A percentile compares a stretch with the other conserved stretches of the same genome.
These are phyloP conservation scores for Branchipolynoe longqiensis DNA, from an alignment of 2,888 invertebrate genomes.

Conservation along the genomic window DNA sequence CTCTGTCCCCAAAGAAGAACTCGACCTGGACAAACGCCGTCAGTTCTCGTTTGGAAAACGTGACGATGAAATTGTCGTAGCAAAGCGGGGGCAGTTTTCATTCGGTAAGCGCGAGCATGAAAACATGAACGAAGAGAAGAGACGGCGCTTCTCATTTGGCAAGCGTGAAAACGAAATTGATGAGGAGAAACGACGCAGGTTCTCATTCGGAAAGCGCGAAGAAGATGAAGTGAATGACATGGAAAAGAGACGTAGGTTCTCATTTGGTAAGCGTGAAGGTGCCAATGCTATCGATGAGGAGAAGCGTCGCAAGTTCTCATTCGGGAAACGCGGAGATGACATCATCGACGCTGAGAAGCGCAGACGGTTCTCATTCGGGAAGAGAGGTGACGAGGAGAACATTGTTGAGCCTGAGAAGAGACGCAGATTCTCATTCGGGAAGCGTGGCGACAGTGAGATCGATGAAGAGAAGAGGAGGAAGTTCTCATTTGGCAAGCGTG, in stretches of 20 bases:
- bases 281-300: slow-evolving; percentile 41
- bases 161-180: slow-evolving; percentile 30
- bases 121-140: slow-evolving; percentile 37
- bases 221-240: slow-evolving; percentile 3
- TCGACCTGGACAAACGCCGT: slow-evolving; percentile 21
- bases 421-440: slow-evolving; percentile 35
- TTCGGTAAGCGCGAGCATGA: slow-evolving; percentile 44
- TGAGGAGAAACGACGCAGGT: slow-evolving; percentile 15
- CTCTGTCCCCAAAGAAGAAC: not conserved
- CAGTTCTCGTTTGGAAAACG: slow-evolving; percentile 46
- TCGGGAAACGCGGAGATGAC: slow-evolving; percentile 6
- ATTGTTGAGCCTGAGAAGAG: slow-evolving; percentile 42
- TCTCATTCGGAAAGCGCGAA: slow-evolving; percentile 30
- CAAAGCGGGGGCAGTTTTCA: slow-evolving; percentile 30
- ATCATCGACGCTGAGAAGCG: slow-evolving; percentile 20
- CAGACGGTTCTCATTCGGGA: slow-evolving; percentile 36
- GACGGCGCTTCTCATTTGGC: slow-evolving; percentile 33
- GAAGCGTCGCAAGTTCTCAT: slow-evolving; percentile 30
- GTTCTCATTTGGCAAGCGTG: slow-evolving; percentile 29
- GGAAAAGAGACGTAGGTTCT: slow-evolving; percentile 19
- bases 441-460: slow-evolving; percentile 18
- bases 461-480: slow-evolving; percentile 7
- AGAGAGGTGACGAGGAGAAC: not conserved
- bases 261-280: slow-evolving; percentile 24
- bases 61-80: slow-evolving; percentile 11